Conservation (phyloP, 2,888 invertebrate genomes). For the Nemapogon koenigi region DNA sequence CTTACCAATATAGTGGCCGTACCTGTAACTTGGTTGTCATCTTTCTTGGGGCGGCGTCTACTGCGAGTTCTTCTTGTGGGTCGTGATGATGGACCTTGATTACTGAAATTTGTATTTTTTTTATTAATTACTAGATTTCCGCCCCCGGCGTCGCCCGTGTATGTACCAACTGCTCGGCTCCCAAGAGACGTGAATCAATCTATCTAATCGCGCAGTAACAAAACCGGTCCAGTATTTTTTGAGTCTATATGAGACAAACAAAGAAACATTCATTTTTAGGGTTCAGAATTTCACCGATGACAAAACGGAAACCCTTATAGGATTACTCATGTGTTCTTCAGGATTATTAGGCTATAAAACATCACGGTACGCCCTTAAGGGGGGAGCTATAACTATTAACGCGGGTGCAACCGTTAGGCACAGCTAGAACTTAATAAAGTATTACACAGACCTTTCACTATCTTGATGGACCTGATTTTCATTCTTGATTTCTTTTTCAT, state of each 20-base stretch:
- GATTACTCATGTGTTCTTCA: no score
- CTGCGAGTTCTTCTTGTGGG: conserved; percentile 28
- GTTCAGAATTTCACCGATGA: neutral
- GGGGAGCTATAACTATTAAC: neutral
- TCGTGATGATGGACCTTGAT: conserved; percentile 40
- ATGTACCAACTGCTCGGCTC: no score
- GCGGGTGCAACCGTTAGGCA: no score
- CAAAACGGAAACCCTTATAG: no score
- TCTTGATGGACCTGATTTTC: conserved; percentile 25
- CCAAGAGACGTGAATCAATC: no score
- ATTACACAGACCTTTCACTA: conserved; percentile 35
- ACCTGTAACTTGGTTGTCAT: conserved; percentile 49
- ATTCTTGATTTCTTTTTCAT: conserved; percentile 29
- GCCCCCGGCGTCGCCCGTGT: no score
- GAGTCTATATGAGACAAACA: no score
- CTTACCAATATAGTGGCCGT: conserved; percentile 9
- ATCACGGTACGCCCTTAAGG: neutral
- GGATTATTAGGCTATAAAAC: neutral
- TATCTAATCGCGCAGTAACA: no score
- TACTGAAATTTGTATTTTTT: conserved; percentile 23
- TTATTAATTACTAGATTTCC: no score
- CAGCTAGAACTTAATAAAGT: neutral
- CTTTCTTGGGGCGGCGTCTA: conserved; percentile 33
- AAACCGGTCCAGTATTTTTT: no score
- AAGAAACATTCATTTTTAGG: neutral